Evolutionary conservation across 2,113 vertebrate genomes (phyloP).

Genomic region (Osmerus mordax): DNA sequence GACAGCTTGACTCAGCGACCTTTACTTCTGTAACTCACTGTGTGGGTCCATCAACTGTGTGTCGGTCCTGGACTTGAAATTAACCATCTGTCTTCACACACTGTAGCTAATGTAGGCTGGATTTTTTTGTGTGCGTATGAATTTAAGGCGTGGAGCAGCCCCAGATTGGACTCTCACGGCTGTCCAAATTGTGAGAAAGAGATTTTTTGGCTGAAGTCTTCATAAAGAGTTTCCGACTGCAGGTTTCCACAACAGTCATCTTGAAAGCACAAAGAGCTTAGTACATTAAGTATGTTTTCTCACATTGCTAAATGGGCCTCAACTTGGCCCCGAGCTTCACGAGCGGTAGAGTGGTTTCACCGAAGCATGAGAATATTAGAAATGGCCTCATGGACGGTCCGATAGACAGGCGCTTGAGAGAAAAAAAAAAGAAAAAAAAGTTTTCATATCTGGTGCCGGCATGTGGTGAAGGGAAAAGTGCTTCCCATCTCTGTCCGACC

Average conservation of each 20-base stretch:
- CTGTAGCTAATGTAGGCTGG: no score
- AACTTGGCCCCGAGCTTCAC: slow-evolving; percentile 49
- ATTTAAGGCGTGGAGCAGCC: no score
- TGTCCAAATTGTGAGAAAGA: no score
- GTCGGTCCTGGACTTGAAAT: no score
- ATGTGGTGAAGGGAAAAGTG: slow-evolving; percentile 42
- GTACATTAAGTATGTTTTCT: slow-evolving; percentile 23
- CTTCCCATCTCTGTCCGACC: slow-evolving; percentile 54
- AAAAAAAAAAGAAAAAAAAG: slow-evolving; percentile 13
- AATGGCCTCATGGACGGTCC: slow-evolving; percentile 24
- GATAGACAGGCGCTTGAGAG: slow-evolving; percentile 4
- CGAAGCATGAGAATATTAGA: slow-evolving; percentile 51
- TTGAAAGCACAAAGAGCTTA: slow-evolving; percentile 19
- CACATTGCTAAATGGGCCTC: slow-evolving; percentile 31
- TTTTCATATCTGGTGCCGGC: slow-evolving; percentile 48
- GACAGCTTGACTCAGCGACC: slow-evolving; percentile 24
- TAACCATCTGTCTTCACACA: no score
- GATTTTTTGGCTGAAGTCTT: no score
- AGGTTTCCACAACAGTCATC: not conserved
- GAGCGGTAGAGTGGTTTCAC: slow-evolving; percentile 63
- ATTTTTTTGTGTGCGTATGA: no score
- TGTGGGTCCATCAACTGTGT: not conserved
- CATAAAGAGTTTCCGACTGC: no score
- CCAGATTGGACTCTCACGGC: no score
- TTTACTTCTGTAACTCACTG: not conserved